Evolutionary conservation across 2,888 invertebrate species (phyloP).

Genomic region (Hydriomena furcata): DNA sequence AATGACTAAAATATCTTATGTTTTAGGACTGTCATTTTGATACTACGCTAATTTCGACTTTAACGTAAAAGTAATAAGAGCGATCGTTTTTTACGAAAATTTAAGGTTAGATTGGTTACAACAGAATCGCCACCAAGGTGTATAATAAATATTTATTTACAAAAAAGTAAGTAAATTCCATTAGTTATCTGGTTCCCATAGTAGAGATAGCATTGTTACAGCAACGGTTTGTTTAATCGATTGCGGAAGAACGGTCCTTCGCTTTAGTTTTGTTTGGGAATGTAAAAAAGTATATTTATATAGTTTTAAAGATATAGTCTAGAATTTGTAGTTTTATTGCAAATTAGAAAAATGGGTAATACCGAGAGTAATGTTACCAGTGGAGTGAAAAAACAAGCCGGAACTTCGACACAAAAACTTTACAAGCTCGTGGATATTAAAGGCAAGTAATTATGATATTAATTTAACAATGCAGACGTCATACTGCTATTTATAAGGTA

Average conservation of each 20-base stretch:
- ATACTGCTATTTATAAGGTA: neutral
- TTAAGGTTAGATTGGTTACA: too few species aligned
- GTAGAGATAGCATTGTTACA: conserved; percentile 12
- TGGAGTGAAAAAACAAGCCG: conserved; percentile 97
- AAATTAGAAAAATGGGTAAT: conserved; percentile 83
- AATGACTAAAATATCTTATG: too few species aligned
- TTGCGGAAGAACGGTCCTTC: neutral
- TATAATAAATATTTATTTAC: too few species aligned
- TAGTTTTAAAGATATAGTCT: neutral
- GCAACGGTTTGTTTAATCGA: conserved; percentile 13
- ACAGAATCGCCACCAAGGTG: too few species aligned
- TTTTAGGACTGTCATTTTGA: too few species aligned
- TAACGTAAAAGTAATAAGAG: too few species aligned
- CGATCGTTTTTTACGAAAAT: too few species aligned
- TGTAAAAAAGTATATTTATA: too few species aligned
- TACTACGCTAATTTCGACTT: too few species aligned
- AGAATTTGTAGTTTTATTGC: too few species aligned
- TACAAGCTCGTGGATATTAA: conserved; percentile 96
- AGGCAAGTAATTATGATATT: conserved; percentile 76
- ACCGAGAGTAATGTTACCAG: conserved; percentile 95
- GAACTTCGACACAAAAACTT: conserved; percentile 90
- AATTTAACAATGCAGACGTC: neutral
- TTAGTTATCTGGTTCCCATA: too few species aligned
- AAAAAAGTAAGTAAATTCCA: too few species aligned
- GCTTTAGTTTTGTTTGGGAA: neutral